phyloP scores from a whole-genome alignment of 2,888 invertebrate species.

The Himalopsyche kuldschensis region DNA sequence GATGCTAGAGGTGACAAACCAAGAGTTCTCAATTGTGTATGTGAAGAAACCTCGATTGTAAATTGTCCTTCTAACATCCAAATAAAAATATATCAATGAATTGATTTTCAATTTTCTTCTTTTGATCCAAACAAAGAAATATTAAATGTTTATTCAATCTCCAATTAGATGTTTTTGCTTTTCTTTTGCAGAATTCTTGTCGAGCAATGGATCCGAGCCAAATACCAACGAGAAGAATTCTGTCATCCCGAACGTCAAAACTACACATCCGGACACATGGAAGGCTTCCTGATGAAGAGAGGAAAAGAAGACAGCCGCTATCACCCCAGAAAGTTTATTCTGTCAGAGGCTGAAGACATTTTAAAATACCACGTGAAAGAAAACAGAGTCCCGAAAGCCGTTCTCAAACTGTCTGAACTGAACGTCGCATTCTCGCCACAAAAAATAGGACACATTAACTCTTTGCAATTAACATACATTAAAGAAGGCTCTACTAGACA shows the following conservation, averaged over 20 bases:
- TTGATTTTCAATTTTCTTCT: no score
- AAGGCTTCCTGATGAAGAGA: constrained; percentile 85
- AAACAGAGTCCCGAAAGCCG: constrained; percentile 79
- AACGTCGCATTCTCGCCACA: constrained; percentile 83
- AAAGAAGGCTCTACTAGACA: constrained; percentile 85
- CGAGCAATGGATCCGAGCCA: constrained; percentile 90
- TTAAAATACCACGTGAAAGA: constrained; percentile 77
- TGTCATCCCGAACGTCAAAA: constrained; percentile 76
- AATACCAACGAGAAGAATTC: constrained; percentile 88
- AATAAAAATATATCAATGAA: no score
- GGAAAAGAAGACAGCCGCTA: constrained; percentile 86
- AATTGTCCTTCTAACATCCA: no score
- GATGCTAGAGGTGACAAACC: no score
- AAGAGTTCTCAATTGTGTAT: no score
- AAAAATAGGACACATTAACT: constrained; percentile 78
- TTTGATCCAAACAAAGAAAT: no score
- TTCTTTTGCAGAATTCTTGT: constrained; percentile 70
- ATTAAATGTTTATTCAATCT: no score
- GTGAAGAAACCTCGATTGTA: no score
- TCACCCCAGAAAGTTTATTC: constrained; percentile 79
- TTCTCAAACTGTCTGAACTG: constrained; percentile 76
- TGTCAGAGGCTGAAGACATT: constrained; percentile 79
- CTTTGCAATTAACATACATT: constrained; percentile 82
- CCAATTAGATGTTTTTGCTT: background rate
- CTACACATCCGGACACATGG: constrained; percentile 79